Conservation (phyloP, 2,113 vertebrate genomes). For the Ammodytes marinus region DNA sequence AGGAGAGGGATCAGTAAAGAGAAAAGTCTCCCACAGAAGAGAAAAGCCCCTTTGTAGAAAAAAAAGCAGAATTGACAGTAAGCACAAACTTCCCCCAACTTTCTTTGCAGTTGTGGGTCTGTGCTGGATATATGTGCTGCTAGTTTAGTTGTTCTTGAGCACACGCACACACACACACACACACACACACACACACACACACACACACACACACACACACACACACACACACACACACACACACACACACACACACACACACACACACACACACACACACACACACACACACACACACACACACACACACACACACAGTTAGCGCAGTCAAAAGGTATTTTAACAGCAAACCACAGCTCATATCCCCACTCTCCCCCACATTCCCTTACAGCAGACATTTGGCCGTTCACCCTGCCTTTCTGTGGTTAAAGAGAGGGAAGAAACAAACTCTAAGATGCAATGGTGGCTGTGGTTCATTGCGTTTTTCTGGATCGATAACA, state of each 20-base stretch:
- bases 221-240: conserved; percentile 4
- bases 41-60: conserved; percentile 51
- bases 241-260: conserved; percentile 4
- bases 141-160: conserved; percentile 5
- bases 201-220: conserved; percentile 4
- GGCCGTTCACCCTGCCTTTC: conserved; percentile 53
- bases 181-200: conserved; percentile 9
- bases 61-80: conserved; percentile 46
- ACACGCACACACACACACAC: neutral
- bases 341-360: conserved; percentile 48
- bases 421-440: conserved; percentile 32
- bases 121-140: neutral
- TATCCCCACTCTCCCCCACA: conserved; percentile 15
- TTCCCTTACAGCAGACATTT: conserved; percentile 45
- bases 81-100: conserved; percentile 41
- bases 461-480: conserved; percentile 46
- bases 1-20: conserved; percentile 61
- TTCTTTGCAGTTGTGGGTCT: conserved; percentile 6
- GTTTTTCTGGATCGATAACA: conserved; percentile 59
- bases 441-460: conserved; percentile 16
- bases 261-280: no score
- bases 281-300: neutral
- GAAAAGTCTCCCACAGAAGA: conserved; percentile 56
- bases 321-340: conserved; percentile 58
- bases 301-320: conserved; percentile 18